Evolutionary conservation across 2,113 vertebrate genomes (phyloP), one percentile per base, ranked within the genome.

Genomic region (Alouatta palliata): DNA sequence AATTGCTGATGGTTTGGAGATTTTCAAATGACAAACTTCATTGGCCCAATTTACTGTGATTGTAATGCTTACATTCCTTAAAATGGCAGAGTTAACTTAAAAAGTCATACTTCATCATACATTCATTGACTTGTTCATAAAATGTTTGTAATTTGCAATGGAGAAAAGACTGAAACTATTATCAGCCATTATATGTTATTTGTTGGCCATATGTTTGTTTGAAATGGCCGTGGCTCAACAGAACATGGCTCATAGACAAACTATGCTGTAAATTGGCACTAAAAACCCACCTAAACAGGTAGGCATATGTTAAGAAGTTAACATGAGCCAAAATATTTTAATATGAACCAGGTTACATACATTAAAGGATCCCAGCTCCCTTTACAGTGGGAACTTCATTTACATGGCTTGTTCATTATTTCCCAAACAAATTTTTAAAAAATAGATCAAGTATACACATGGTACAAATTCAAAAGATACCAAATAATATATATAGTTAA

Each of bases 11-110:
- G 98, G 98, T 98, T 98, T 98, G 98, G 98, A 98, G 98, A 98
- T 98, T 99, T 98, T 98, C 98, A 99, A 99, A 99, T 98, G 98
- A 98, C 98, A 99, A 99, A 99, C 98, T 98, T 98, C 97, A 98
- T 98, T 98, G 98, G 97, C 97, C 98, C 99, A 98, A 99, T 98
- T 99, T 98, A 94, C 98, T 94, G 96, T 99, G 98, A 99, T 99
- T 98, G 98, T 98, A 98, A 98, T 97, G 75, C 98, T 98, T 97
- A 98, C 98, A 95, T 98, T 99, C 97, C 95, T 98, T 97, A 98
- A 98, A 97, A 98, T 98, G 98, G 98, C 98, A 98, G 98, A 98
- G 97, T 95, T 95, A 61, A 98, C 98, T 98, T 98, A 98, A 98
- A 98, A 97, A 99, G 98, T 98, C 98, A 98, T 98, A 98, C 98